Conservation (phyloP, 23 tunicate genomes). For the Halocynthia roretzi region DNA sequence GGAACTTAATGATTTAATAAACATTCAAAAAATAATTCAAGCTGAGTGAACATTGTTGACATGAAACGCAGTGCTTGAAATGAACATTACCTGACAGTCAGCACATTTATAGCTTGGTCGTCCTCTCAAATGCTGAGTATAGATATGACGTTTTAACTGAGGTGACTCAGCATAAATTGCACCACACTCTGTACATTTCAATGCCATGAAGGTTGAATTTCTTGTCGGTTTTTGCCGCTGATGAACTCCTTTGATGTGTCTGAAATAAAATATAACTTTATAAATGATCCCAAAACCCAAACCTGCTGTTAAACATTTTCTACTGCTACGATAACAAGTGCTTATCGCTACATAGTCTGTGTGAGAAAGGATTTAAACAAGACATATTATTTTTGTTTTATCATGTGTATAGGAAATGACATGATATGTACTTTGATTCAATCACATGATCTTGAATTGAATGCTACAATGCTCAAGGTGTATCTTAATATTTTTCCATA, state of each 20-base stretch:
- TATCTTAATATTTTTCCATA: too few species aligned
- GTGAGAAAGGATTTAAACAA: too few species aligned
- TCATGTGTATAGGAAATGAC: too few species aligned
- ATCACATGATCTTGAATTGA: too few species aligned
- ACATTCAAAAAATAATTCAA: neutral
- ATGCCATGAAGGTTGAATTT: constrained; percentile 30
- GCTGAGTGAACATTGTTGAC: neutral
- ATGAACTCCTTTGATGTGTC: constrained; percentile 79
- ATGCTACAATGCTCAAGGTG: too few species aligned
- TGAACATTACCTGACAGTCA: constrained; percentile 62
- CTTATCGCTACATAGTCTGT: too few species aligned
- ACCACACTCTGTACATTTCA: constrained; percentile 78
- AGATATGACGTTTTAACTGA: constrained; percentile 76
- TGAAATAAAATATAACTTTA: constrained; percentile 7
- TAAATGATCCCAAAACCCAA: too few species aligned
- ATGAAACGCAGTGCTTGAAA: too few species aligned
- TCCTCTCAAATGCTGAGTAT: constrained; percentile 61
- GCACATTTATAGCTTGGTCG: constrained; percentile 84
- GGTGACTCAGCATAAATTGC: constrained; percentile 49
- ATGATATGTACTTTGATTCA: too few species aligned
- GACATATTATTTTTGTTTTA: too few species aligned
- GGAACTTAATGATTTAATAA: neutral
- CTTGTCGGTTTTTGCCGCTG: constrained; percentile 23
- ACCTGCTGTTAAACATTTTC: too few species aligned
- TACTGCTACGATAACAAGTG: too few species aligned